A percentile compares a stretch with the other conserved stretches of the same genome.
Conservation (phyloP, 2,113 vertebrate genomes). For the Helogale parvula region DNA sequence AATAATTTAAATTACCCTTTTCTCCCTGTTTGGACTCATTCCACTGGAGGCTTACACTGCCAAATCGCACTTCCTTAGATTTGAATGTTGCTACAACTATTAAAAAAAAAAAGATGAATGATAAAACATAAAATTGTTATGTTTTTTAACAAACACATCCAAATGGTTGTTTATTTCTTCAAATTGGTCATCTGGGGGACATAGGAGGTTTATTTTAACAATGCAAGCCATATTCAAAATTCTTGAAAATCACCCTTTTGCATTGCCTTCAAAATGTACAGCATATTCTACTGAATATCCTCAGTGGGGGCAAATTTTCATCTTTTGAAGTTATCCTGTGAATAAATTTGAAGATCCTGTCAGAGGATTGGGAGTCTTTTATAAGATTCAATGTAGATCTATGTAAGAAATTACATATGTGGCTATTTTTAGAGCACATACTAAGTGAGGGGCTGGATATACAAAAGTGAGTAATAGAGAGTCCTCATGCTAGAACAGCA, state of each 20-base stretch:
- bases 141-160: background rate
- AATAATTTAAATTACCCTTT: background rate
- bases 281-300: background rate
- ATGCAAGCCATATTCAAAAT: background rate
- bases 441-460: background rate
- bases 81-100: background rate
- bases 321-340: conserved; percentile 38
- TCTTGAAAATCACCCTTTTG: background rate
- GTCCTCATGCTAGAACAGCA: background rate
- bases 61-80: background rate
- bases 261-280: background rate
- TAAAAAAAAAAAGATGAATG: background rate
- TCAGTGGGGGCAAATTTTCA: conserved; percentile 3
- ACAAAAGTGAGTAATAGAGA: background rate
- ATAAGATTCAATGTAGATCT: conserved; percentile 2
- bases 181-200: background rate
- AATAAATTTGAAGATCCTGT: conserved; percentile 1
- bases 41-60: background rate
- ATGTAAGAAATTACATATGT: background rate
- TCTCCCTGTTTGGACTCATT: background rate
- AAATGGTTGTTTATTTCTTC: conserved; percentile 34
- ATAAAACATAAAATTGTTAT: background rate
- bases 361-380: background rate
- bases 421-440: background rate
- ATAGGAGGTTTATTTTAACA: background rate